A percentile compares a stretch with the other conserved stretches of the same genome.
Evolutionary conservation across 2,888 invertebrate species (phyloP).

Genomic region (Coremacera marginata): DNA sequence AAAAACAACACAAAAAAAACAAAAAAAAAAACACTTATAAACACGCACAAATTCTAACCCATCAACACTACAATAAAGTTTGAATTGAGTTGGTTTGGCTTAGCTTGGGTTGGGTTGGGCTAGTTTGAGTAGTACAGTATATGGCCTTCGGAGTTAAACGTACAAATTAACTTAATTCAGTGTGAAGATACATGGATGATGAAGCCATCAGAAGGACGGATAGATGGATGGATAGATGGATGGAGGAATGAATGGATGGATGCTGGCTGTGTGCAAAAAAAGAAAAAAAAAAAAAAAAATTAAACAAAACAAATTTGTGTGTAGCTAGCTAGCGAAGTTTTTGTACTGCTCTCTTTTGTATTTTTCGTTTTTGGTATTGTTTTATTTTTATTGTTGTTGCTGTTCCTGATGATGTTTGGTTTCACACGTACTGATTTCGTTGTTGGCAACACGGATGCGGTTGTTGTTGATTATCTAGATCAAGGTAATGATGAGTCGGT

Average conservation of each 20-base stretch:
- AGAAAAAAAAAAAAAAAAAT: not conserved
- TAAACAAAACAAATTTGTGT: no score
- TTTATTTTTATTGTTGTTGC: not conserved
- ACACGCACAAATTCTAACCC: no score
- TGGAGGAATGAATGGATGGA: no score
- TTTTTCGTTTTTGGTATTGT: no score
- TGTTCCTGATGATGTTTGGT: not conserved
- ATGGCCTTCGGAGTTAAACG: conserved; percentile 13
- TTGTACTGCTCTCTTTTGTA: no score
- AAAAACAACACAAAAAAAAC: no score
- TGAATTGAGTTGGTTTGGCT: no score
- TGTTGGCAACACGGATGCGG: conserved; percentile 4
- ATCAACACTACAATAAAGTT: no score
- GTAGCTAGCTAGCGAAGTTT: no score
- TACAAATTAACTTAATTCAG: conserved; percentile 23
- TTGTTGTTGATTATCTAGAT: not conserved
- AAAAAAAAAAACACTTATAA: no score
- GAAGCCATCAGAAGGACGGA: not conserved
- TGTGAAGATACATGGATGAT: conserved; percentile 18
- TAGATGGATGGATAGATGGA: not conserved
- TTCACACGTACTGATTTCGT: conserved; percentile 2
- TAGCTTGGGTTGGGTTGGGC: no score
- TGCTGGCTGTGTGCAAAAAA: not conserved
- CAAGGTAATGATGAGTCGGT: not conserved
- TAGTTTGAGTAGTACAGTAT: not conserved